These are phyloP conservation scores for Hypsibius dujardini DNA, from an alignment of 1,140 invertebrate genomes.

Conservation along the genomic window DNA sequence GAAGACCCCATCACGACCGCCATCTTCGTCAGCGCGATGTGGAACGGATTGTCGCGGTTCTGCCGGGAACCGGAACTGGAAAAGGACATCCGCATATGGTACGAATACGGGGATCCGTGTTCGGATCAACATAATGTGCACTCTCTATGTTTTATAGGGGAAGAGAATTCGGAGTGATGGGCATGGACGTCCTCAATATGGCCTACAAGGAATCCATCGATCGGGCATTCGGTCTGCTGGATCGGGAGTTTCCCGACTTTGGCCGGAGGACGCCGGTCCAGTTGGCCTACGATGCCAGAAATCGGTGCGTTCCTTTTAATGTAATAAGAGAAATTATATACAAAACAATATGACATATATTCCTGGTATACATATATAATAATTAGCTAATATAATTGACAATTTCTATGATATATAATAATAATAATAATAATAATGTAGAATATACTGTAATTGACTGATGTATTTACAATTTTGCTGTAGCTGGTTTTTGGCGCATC, in stretches of 20 bases:
- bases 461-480: neutral
- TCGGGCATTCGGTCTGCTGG: constrained; percentile 31
- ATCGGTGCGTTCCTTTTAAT: neutral
- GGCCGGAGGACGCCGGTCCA: constrained; percentile 11
- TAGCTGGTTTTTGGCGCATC: constrained; percentile 33
- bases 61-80: constrained; percentile 19
- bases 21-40: constrained; percentile 31
- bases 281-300: constrained; percentile 7
- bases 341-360: no score
- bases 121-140: no score
- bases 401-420: no score
- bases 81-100: constrained; percentile 3
- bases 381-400: no score
- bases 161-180: constrained; percentile 30
- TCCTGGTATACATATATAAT: no score
- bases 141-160: constrained; percentile 19
- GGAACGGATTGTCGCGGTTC: constrained; percentile 25
- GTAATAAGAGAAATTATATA: no score
- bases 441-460: no score
- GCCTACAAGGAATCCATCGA: constrained; percentile 28
- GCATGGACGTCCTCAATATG: constrained; percentile 32
- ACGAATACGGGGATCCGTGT: neutral
- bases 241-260: constrained; percentile 22
- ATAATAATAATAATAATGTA: no score
- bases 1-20: constrained; percentile 36